Evolutionary conservation across 1,140 invertebrate species (phyloP).

Genomic region (Eufriesea mexicana): DNA sequence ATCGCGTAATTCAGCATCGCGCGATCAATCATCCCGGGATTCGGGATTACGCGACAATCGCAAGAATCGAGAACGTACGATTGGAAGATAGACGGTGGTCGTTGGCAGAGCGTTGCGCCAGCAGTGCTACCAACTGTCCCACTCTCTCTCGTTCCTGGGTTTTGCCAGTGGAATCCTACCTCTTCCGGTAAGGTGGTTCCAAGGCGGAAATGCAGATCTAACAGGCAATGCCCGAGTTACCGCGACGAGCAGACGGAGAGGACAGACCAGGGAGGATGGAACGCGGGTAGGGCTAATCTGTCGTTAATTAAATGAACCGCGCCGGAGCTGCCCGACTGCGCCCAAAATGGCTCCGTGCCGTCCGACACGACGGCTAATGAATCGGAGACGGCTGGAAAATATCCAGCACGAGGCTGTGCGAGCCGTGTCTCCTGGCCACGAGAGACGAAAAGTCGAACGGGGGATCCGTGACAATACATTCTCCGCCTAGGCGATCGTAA

Average conservation of each 20-base stretch:
- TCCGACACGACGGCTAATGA: slow-evolving; percentile 14
- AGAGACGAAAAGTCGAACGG: slow-evolving; percentile 3
- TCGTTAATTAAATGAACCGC: slow-evolving; percentile 68
- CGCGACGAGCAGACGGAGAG: slow-evolving; percentile 1
- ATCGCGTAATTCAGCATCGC: no score
- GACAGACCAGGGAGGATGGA: background rate
- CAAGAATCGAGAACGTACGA: background rate
- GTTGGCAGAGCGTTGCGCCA: background rate
- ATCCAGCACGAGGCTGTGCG: background rate
- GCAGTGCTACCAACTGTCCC: no score
- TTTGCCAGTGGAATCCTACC: background rate
- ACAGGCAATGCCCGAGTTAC: slow-evolving; percentile 64
- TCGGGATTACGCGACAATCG: background rate
- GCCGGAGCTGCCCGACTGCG: background rate
- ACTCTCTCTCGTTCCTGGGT: slow-evolving; percentile 39
- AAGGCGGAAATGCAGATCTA: slow-evolving; percentile 71
- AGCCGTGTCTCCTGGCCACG: background rate
- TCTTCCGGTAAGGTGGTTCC: background rate
- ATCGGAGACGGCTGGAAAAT: slow-evolving; percentile 46
- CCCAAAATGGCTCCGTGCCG: background rate
- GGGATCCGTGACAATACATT: slow-evolving; percentile 51
- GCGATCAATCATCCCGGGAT: background rate
- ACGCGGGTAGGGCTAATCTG: slow-evolving; percentile 68
- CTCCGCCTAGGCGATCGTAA: slow-evolving; percentile 49
- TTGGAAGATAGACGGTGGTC: background rate